Percentiles rank a stretch among this genome's conserved stretches.
Conservation (phyloP, 2,797 vertebrate species). For the Cynopterus sphinx region DNA sequence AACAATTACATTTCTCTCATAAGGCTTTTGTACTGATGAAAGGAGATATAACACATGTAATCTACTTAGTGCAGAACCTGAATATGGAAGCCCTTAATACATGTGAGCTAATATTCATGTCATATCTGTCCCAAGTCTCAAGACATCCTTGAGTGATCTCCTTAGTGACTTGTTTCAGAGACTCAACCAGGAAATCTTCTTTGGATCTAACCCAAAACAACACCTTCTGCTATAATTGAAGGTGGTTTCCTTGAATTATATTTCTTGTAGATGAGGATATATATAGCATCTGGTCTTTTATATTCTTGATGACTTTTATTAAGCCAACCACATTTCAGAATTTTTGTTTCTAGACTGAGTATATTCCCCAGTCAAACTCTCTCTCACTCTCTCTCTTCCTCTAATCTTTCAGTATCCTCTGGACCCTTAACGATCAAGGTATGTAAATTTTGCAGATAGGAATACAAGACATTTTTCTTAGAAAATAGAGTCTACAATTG, state of each 20-base stretch:
- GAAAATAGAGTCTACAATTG: slow-evolving; percentile 45
- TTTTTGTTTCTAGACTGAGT: slow-evolving; percentile 73
- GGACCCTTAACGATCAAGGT: slow-evolving; percentile 19
- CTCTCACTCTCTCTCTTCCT: not conserved
- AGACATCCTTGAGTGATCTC: not conserved
- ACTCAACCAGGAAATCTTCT: slow-evolving; percentile 13
- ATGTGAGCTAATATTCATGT: not conserved
- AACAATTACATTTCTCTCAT: not conserved
- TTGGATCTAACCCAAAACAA: slow-evolving; percentile 29
- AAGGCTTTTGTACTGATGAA: not conserved
- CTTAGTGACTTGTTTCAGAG: slow-evolving; percentile 23
- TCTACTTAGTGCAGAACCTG: not conserved
- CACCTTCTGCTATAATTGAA: slow-evolving; percentile 48
- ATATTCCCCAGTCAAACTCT: not conserved
- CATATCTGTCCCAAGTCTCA: not conserved
- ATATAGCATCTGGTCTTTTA: slow-evolving; percentile 51
- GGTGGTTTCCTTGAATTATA: slow-evolving; percentile 29
- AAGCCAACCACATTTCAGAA: slow-evolving; percentile 53
- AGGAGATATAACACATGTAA: not conserved
- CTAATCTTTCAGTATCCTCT: slow-evolving; percentile 13
- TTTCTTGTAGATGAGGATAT: slow-evolving; percentile 42
- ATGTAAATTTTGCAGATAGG: slow-evolving; percentile 56
- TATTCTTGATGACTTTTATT: slow-evolving; percentile 57
- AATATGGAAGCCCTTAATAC: not conserved
- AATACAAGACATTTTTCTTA: slow-evolving; percentile 48